These are phyloP conservation scores for Podarcis muralis DNA, from an alignment of 2,113 vertebrate species.

Conservation along the genomic window DNA sequence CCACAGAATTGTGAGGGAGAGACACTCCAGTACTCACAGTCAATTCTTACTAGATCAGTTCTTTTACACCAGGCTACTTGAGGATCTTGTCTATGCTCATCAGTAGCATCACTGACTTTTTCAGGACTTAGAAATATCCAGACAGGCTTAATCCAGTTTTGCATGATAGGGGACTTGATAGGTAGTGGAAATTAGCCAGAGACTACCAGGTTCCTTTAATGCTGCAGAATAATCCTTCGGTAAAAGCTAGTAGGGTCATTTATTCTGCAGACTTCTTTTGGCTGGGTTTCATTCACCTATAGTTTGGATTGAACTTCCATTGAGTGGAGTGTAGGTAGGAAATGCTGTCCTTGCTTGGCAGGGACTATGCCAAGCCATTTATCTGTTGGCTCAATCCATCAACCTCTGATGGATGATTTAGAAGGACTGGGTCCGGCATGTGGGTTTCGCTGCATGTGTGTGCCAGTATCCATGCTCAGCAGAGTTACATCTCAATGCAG, in stretches of 20 bases:
- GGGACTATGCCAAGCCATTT: not conserved
- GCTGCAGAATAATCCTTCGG: not conserved
- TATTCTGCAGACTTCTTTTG: not conserved
- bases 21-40: not conserved
- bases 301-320: not conserved
- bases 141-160: not conserved
- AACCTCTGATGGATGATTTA: not conserved
- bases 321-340: not conserved
- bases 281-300: not conserved
- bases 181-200: not conserved
- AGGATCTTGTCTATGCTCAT: not conserved
- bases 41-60: not conserved
- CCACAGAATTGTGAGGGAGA: not conserved
- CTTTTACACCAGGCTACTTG: not conserved
- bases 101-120: too few relatives aligned
- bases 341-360: not conserved
- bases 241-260: not conserved
- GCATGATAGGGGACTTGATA: not conserved
- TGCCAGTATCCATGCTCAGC: too few relatives aligned
- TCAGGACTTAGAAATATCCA: not conserved
- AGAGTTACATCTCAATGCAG: too few relatives aligned
- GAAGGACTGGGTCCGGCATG: too few relatives aligned
- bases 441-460: too few relatives aligned
- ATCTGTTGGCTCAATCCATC: not conserved
- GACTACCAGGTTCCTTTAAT: not conserved